Evolutionary conservation across 2,797 vertebrate species (phyloP).

Genomic region (Microctenopoma stevenorrisi): DNA sequence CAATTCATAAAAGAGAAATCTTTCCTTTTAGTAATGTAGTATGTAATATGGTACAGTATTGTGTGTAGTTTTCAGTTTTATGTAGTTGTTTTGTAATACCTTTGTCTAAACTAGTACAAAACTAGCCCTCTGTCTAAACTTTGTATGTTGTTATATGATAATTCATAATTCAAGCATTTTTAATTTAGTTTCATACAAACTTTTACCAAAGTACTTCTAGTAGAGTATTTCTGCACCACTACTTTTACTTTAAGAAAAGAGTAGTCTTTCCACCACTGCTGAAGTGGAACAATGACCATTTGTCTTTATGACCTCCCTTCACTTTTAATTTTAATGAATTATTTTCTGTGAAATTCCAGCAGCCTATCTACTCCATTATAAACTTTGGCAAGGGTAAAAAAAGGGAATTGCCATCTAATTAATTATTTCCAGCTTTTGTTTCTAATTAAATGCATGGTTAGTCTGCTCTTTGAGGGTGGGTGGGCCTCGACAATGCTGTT

Average conservation of each 20-base stretch:
- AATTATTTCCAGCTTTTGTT: conserved; percentile 87
- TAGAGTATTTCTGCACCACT: no score
- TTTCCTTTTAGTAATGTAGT: no score
- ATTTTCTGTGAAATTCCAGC: conserved; percentile 72
- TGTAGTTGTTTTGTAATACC: no score
- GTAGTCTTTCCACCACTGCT: conserved; percentile 15
- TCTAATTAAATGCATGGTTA: conserved; percentile 87
- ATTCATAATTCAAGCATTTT: no score
- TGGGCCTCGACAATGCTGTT: conserved; percentile 59
- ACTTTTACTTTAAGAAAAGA: conserved; percentile 10
- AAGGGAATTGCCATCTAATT: conserved; percentile 77
- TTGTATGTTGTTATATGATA: no score
- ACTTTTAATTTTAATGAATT: conserved; percentile 71
- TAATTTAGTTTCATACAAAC: no score
- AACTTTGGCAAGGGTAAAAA: conserved; percentile 73
- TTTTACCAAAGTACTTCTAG: no score
- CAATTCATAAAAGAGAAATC: no score
- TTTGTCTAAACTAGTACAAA: no score
- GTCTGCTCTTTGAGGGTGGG: conserved; percentile 70
- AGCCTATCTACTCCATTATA: conserved; percentile 78
- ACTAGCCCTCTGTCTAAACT: no score
- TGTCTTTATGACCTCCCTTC: conserved; percentile 67
- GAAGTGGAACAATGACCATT: conserved; percentile 70
- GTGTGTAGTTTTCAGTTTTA: no score
- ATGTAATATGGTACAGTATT: no score